Evolutionary conservation across 2,888 invertebrate genomes (phyloP).

Genomic region (Tipula vernalis): DNA sequence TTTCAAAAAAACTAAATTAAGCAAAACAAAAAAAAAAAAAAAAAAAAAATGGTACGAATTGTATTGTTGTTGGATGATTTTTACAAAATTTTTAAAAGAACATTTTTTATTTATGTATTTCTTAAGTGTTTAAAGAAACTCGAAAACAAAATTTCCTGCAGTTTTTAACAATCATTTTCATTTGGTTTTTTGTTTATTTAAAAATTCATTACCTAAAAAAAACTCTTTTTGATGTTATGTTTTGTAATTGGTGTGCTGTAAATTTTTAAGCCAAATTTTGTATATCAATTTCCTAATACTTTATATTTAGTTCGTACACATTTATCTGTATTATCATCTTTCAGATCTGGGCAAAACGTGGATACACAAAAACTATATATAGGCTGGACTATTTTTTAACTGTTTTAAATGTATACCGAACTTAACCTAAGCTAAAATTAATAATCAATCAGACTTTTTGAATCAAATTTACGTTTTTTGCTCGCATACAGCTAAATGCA

Average conservation of each 20-base stretch:
- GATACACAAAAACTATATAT: not conserved
- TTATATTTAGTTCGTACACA: not conserved
- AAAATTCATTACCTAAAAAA: not conserved
- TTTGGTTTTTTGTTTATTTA: not conserved
- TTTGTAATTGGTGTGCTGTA: not conserved
- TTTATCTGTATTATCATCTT: not conserved
- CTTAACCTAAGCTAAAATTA: not conserved
- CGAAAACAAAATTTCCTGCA: not conserved
- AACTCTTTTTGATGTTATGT: not conserved
- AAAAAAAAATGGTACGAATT: not conserved
- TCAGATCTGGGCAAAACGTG: constrained; percentile 4
- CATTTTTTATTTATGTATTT: not conserved
- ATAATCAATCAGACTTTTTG: not conserved
- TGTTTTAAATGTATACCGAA: not conserved
- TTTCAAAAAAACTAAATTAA: not conserved
- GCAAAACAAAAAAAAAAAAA: not conserved
- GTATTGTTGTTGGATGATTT: not conserved
- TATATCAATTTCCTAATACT: not conserved
- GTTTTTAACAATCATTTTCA: not conserved
- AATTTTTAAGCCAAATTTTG: not conserved
- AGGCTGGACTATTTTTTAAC: not conserved
- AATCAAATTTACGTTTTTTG: not conserved
- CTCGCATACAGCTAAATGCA: not conserved
- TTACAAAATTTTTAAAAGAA: not conserved
- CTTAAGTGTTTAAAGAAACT: not conserved